Evolutionary conservation across 2,113 vertebrate species (phyloP).

Genomic region (Tor tambroides): DNA sequence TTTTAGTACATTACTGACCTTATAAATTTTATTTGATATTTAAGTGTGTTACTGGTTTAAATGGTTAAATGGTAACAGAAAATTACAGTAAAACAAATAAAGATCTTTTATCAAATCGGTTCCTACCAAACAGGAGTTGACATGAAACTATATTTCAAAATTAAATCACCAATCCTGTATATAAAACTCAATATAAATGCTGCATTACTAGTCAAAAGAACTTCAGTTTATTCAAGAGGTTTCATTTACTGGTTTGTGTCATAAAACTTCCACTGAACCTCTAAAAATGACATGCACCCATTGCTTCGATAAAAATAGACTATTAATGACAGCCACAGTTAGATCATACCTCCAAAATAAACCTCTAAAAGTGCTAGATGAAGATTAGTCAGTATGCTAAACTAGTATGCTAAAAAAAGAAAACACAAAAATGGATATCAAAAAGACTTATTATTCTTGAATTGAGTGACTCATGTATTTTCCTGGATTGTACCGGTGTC

Average conservation of each 20-base stretch:
- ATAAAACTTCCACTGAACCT: no score
- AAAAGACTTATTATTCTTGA: background rate
- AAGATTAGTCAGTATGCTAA: background rate
- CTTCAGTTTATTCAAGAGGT: background rate
- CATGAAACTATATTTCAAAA: background rate
- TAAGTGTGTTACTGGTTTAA: background rate
- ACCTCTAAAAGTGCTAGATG: background rate
- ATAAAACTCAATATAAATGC: background rate
- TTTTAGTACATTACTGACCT: no score
- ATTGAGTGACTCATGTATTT: background rate
- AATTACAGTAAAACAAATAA: background rate
- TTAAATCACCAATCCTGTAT: background rate
- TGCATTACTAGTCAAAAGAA: background rate
- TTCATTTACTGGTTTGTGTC: background rate
- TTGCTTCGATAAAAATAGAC: background rate
- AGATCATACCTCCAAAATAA: conserved; percentile 5
- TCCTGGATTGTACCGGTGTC: background rate
- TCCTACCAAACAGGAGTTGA: no score
- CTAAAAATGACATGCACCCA: background rate
- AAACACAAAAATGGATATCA: background rate
- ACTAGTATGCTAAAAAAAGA: background rate
- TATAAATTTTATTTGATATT: background rate
- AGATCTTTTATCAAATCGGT: no score
- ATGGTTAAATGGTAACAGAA: background rate
- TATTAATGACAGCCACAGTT: background rate